phyloP scores from a whole-genome alignment of 2,113 vertebrate species.

The Enhydra lutris region DNA sequence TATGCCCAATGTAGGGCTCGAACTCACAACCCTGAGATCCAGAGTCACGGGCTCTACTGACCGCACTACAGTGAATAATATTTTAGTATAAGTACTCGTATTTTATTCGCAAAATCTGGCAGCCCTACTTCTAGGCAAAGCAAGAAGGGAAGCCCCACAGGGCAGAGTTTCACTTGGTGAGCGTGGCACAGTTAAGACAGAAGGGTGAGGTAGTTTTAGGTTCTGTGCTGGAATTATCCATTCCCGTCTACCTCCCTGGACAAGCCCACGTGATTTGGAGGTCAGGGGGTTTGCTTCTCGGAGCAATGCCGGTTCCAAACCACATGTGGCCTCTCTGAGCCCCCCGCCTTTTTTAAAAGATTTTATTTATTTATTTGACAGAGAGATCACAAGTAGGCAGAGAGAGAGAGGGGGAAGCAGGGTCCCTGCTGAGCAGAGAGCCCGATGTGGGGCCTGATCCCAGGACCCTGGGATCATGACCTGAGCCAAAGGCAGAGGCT shows the following conservation, averaged over 20 bases:
- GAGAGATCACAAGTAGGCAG: too few species aligned
- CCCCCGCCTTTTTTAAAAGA: not conserved
- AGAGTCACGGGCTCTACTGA: not conserved
- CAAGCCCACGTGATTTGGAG: not conserved
- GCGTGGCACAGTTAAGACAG: not conserved
- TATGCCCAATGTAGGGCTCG: not conserved
- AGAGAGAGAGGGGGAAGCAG: too few species aligned
- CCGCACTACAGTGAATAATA: not conserved
- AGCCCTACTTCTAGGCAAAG: not conserved
- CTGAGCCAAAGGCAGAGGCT: too few species aligned
- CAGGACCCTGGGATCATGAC: too few species aligned
- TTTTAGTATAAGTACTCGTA: not conserved
- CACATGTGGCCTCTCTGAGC: not conserved
- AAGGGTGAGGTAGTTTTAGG: not conserved
- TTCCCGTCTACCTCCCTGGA: not conserved
- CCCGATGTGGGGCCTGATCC: too few species aligned
- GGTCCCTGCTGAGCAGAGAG: too few species aligned
- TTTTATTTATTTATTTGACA: too few species aligned
- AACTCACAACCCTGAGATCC: not conserved
- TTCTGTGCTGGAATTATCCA: not conserved
- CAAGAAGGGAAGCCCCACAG: not conserved
- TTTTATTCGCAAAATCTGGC: conserved; percentile 30
- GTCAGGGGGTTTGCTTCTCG: not conserved
- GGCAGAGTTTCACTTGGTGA: not conserved
- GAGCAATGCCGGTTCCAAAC: not conserved